Base-by-base conservation (phyloP, 2,888 invertebrate species). In the Ectemnius continuus region DNA sequence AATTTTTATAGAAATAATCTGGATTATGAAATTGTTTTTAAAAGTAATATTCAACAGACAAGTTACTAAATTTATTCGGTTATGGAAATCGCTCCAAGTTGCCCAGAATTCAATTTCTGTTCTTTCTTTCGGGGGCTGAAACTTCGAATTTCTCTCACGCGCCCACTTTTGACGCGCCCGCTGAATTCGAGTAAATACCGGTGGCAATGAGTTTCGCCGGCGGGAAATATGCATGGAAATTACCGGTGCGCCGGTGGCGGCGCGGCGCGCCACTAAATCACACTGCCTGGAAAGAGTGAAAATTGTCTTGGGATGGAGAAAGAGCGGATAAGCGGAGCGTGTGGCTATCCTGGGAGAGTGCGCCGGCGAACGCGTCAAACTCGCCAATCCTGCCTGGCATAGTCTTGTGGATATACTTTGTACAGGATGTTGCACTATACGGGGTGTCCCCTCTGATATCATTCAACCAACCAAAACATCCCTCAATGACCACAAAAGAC, bases 231-330 rank as follows among this genome's bases (percentile, higher is more conserved):
- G 77, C 77, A 79, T 77, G 64, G 75, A 67, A 79, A 79, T 69
- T 71, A 69, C 75, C 63, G 74, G 74, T 76, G 73, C 57, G 65
- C 62, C 36, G 36, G 23, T 23, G 23, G 67, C 67, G 56, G 66
- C 76, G 70, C 76, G 60, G 67, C 68, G 72, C 70, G 65, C 70
- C 70, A 67, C 73, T 82, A 82, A 82, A 82, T 82, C 82, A 80
- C 78, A 75, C 67, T 68, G 78, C 64, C 36, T 8, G 8, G 73
- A 73, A 78, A 80, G 80, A 81, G 82, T 75, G 81, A 81, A 80
- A 81, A 81, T 81, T 82, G 82, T 82, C 82, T 75, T 78, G 82
- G 80, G 75, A 67, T 78, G 80, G 81, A 82, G 82, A 73, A 36
- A 36, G 36, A 6, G 36, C 11, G 61, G 47, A 52, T 80, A 74